Percentiles rank a stretch among this genome's conserved stretches.
These are phyloP conservation scores for Acrocyrtus sp. DNA, from an alignment of 2,888 invertebrate genomes.

Conservation along the genomic window DNA sequence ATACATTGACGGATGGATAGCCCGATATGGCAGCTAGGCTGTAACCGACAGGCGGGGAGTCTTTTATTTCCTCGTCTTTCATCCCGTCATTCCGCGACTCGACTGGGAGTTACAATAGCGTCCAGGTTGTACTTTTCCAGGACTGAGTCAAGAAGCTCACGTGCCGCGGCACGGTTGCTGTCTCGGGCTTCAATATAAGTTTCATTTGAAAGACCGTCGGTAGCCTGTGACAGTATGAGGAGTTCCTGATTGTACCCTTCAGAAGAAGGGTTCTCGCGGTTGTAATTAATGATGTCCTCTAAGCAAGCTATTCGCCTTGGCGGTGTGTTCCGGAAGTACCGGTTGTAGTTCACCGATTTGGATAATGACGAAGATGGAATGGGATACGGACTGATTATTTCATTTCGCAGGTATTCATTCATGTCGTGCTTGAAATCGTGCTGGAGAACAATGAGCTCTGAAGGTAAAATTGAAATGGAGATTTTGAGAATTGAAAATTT, in stretches of 20 bases:
- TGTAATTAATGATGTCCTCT: slow-evolving; percentile 46
- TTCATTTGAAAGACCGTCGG: slow-evolving; percentile 37
- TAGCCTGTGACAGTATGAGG: slow-evolving; percentile 35
- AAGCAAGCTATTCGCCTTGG: slow-evolving; percentile 10
- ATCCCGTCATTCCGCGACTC: slow-evolving; percentile 6
- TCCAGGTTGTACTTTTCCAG: slow-evolving; percentile 21
- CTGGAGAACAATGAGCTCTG: slow-evolving; percentile 34
- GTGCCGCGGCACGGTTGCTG: slow-evolving; percentile 16
- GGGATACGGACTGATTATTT: slow-evolving; percentile 1
- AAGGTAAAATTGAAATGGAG: background rate
- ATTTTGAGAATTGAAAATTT: background rate
- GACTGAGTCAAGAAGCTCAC: slow-evolving; percentile 7
- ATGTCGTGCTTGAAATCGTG: slow-evolving; percentile 51
- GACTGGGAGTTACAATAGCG: slow-evolving; percentile 37
- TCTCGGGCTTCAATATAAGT: slow-evolving; percentile 27
- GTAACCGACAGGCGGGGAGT: background rate
- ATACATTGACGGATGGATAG: slow-evolving; percentile 33
- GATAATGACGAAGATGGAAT: background rate
- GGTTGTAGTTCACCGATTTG: background rate
- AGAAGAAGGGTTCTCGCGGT: slow-evolving; percentile 25
- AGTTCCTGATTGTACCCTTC: slow-evolving; percentile 39
- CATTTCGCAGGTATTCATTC: slow-evolving; percentile 41
- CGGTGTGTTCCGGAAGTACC: background rate
- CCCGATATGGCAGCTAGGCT: slow-evolving; percentile 39
- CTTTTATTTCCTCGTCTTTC: background rate